phyloP scores from a whole-genome alignment of 2,888 invertebrate species.

The Perithous albicinctus region DNA sequence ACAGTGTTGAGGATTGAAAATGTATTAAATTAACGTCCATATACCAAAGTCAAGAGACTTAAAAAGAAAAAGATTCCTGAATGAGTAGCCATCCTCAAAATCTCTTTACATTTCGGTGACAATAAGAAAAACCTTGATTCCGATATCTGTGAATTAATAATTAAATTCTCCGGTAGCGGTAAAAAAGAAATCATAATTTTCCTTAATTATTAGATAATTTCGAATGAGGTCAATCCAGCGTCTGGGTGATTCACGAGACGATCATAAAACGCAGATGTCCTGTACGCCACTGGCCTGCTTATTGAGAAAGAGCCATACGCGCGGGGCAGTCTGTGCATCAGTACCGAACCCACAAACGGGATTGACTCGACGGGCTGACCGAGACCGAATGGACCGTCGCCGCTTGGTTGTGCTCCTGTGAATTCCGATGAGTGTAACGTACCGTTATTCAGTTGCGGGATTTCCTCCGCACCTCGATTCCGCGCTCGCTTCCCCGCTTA shows the following conservation, averaged over 20 bases:
- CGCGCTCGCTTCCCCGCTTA: background rate
- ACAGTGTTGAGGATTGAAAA: too few relatives aligned
- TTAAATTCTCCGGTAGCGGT: background rate
- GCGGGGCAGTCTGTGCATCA: conserved; percentile 49
- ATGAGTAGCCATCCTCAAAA: too few relatives aligned
- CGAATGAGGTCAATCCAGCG: conserved; percentile 8
- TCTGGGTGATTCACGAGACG: background rate
- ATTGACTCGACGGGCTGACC: conserved; percentile 68
- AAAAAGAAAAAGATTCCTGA: too few relatives aligned
- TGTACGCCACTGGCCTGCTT: conserved; percentile 70
- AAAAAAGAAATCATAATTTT: background rate
- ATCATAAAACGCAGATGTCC: conserved; percentile 44
- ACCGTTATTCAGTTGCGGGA: conserved; percentile 79
- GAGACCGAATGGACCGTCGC: conserved; percentile 79
- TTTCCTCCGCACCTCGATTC: conserved; percentile 38
- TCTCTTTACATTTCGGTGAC: too few relatives aligned
- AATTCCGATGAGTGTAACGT: conserved; percentile 82
- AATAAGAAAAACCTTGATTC: too few relatives aligned
- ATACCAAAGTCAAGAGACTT: too few relatives aligned
- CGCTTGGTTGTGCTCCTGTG: conserved; percentile 70
- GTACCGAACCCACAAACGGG: conserved; percentile 71
- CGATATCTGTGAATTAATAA: background rate
- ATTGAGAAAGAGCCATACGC: conserved; percentile 69
- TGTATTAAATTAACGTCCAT: too few relatives aligned
- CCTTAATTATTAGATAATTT: background rate